These are phyloP conservation scores for Stichopus horrens DNA, from an alignment of 53 echinoderm and acorn worm genomes.

Conservation along the genomic window DNA sequence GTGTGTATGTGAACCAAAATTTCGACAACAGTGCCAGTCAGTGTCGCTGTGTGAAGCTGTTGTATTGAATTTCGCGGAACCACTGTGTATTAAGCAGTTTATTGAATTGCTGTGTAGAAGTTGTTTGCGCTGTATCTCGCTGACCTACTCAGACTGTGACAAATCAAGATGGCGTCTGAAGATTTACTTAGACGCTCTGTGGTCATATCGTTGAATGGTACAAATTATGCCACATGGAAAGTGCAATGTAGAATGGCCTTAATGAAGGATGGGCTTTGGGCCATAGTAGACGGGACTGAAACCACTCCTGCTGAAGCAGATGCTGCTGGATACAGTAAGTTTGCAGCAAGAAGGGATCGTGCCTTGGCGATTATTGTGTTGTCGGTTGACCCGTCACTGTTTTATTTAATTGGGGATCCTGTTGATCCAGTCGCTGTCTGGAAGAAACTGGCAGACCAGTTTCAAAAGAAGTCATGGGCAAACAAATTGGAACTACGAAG, in stretches of 20 bases:
- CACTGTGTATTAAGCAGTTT: no score
- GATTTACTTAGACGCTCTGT: no score
- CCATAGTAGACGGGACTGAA: background rate
- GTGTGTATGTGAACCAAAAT: no score
- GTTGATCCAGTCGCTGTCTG: constrained; percentile 9
- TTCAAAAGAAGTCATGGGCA: constrained; percentile 18
- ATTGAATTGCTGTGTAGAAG: no score
- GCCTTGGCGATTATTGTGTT: constrained; percentile 12
- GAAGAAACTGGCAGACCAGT: constrained; percentile 24
- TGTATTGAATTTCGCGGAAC: no score
- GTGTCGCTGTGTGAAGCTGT: no score
- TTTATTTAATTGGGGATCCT: constrained; percentile 13
- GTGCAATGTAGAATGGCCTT: constrained; percentile 6
- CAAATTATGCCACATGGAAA: background rate
- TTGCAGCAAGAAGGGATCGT: background rate
- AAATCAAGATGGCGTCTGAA: no score
- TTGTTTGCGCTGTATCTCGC: no score
- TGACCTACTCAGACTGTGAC: no score
- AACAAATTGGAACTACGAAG: constrained; percentile 12
- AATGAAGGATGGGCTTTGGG: constrained; percentile 15
- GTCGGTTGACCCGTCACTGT: constrained; percentile 6
- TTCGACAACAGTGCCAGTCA: no score
- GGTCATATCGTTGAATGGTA: no score
- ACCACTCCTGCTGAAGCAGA: background rate
- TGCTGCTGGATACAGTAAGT: background rate